Evolutionary conservation across 2,797 vertebrate genomes (phyloP).

Genomic region (Diplodus puntazzo): DNA sequence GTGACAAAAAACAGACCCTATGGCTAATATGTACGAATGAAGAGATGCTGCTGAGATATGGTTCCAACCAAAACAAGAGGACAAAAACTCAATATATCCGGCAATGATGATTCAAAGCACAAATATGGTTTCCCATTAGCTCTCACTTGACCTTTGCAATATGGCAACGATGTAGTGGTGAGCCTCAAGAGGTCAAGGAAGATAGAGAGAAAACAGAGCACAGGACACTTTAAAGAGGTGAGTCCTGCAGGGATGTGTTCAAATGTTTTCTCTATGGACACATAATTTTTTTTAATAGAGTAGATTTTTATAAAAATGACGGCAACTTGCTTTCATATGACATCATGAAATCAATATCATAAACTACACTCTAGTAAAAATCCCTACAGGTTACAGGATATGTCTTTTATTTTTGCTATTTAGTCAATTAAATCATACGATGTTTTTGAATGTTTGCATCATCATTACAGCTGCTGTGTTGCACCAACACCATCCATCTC

Average conservation of each 20-base stretch:
- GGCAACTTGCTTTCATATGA: slow-evolving; percentile 30
- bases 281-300: not conserved
- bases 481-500: slow-evolving; percentile 12
- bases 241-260: slow-evolving; percentile 44
- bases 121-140: slow-evolving; percentile 74
- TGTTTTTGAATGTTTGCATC: slow-evolving; percentile 13
- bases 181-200: slow-evolving; percentile 80
- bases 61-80: slow-evolving; percentile 63
- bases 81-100: slow-evolving; percentile 80
- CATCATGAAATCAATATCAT: slow-evolving; percentile 35
- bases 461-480: slow-evolving; percentile 11
- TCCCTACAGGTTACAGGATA: slow-evolving; percentile 5
- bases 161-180: slow-evolving; percentile 74
- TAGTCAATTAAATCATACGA: slow-evolving; percentile 18
- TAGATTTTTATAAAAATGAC: slow-evolving; percentile 13
- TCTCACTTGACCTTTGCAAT: slow-evolving; percentile 80
- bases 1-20: slow-evolving; percentile 49
- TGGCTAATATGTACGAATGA: slow-evolving; percentile 72
- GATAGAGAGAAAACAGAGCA: slow-evolving; percentile 58
- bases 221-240: slow-evolving; percentile 40
- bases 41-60: slow-evolving; percentile 60
- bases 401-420: slow-evolving; percentile 20
- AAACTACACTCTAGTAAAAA: slow-evolving; percentile 10
- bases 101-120: slow-evolving; percentile 75
- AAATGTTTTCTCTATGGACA: slow-evolving; percentile 19